A percentile compares a stretch with the other conserved stretches of the same genome.
phyloP scores from a whole-genome alignment of 2,113 vertebrate species.

The Myotis lucifugus region DNA sequence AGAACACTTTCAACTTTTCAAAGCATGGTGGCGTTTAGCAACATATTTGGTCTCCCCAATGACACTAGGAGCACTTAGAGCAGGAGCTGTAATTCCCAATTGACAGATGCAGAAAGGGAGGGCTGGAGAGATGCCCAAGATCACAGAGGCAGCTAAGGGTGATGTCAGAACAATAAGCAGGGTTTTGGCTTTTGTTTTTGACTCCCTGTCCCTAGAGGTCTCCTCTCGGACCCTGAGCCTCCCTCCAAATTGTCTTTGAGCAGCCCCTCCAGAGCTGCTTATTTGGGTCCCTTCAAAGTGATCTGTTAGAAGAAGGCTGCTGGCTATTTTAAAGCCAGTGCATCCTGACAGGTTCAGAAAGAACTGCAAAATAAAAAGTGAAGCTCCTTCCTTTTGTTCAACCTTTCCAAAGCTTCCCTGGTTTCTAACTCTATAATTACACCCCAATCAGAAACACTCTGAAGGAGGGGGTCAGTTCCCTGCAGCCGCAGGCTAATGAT shows the following conservation, averaged over 20 bases:
- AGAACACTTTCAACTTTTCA: neutral
- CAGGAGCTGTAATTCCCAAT: neutral
- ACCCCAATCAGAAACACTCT: slow-evolving; percentile 51
- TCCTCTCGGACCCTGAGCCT: neutral
- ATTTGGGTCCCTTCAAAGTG: neutral
- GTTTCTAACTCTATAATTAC: slow-evolving; percentile 79
- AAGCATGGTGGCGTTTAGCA: neutral
- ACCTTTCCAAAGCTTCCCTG: slow-evolving; percentile 39
- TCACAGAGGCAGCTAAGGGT: neutral
- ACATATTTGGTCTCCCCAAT: neutral
- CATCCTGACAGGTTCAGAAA: neutral
- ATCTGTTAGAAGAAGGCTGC: neutral
- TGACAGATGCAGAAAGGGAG: neutral
- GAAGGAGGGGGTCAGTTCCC: slow-evolving; percentile 73
- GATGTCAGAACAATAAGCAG: neutral
- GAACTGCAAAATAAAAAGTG: neutral
- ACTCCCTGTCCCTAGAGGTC: neutral
- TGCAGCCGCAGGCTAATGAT: slow-evolving; percentile 79
- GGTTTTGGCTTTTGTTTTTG: neutral
- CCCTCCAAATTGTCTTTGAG: neutral
- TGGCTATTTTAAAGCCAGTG: neutral
- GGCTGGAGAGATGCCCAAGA: neutral
- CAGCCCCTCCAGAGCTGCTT: neutral
- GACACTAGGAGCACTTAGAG: neutral
- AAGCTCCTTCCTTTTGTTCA: slow-evolving; percentile 19